These are phyloP conservation scores for Myotis myotis DNA, from an alignment of 2,797 vertebrate species.

Conservation along the genomic window DNA sequence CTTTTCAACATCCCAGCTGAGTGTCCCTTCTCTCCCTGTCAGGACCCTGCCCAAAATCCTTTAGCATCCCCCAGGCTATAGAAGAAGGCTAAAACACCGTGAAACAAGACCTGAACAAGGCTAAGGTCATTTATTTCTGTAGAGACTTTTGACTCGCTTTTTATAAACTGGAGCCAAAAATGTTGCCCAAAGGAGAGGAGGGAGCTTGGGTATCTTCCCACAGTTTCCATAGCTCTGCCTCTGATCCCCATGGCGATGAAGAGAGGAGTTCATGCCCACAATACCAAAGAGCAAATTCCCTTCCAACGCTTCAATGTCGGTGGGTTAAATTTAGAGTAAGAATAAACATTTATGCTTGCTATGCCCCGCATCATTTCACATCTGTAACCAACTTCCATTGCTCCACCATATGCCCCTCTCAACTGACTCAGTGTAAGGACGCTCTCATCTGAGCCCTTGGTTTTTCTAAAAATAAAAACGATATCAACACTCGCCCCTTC, in stretches of 20 bases:
- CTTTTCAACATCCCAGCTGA: not conserved
- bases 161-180: not conserved
- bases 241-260: not conserved
- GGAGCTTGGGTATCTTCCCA: not conserved
- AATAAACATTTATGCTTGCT: constrained; percentile 54
- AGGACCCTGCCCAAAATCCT: not conserved
- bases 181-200: not conserved
- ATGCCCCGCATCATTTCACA: constrained; percentile 34
- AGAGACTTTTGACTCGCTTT: not conserved
- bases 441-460: not conserved
- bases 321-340: constrained; percentile 60
- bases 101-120: not conserved
- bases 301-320: not conserved
- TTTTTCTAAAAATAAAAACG: constrained; percentile 63
- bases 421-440: not conserved
- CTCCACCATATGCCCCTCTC: not conserved
- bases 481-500: not conserved
- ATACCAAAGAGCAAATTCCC: not conserved
- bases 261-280: not conserved
- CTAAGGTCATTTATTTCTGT: not conserved
- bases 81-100: not conserved
- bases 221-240: not conserved
- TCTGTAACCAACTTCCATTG: constrained; percentile 30
- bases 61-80: not conserved
- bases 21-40: not conserved